Evolutionary conservation across 2,888 invertebrate species (phyloP).

Genomic region (Phortica okadai): DNA sequence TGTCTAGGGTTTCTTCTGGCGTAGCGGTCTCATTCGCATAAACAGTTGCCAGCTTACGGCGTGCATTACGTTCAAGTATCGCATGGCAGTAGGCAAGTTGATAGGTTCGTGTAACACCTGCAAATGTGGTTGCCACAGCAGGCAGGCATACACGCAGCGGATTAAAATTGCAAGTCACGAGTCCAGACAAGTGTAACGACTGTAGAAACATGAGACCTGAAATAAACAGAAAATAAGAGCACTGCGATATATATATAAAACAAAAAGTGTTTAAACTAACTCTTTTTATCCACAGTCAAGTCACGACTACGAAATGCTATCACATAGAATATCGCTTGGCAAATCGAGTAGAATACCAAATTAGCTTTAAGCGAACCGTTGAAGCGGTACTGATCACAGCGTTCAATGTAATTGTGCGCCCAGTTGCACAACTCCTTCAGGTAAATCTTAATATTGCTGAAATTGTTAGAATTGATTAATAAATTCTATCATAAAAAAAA

Average conservation of each 20-base stretch:
- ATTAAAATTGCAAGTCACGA: constrained; percentile 91
- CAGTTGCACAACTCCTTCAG: constrained; percentile 86
- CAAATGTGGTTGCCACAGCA: constrained; percentile 87
- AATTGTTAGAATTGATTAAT: background rate
- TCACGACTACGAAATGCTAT: constrained; percentile 93
- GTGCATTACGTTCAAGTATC: constrained; percentile 89
- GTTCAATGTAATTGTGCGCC: constrained; percentile 88
- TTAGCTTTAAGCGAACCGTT: constrained; percentile 83
- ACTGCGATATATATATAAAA: background rate
- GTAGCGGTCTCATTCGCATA: constrained; percentile 79
- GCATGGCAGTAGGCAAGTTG: constrained; percentile 95
- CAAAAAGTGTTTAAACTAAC: constrained; percentile 78
- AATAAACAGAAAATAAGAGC: constrained; percentile 31
- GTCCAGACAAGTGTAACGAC: constrained; percentile 88
- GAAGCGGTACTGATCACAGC: constrained; percentile 69
- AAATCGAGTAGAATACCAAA: constrained; percentile 92
- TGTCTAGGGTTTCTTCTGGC: constrained; percentile 77
- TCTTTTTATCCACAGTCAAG: constrained; percentile 85
- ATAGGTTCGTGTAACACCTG: constrained; percentile 87
- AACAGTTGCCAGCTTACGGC: constrained; percentile 80
- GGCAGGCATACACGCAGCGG: constrained; percentile 90
- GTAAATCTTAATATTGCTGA: constrained; percentile 81
- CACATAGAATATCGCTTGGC: constrained; percentile 94
- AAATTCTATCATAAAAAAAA: constrained; percentile 11
- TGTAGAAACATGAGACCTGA: constrained; percentile 88